Base-by-base conservation (phyloP, 2,797 vertebrate species). In the Clamator glandarius region DNA sequence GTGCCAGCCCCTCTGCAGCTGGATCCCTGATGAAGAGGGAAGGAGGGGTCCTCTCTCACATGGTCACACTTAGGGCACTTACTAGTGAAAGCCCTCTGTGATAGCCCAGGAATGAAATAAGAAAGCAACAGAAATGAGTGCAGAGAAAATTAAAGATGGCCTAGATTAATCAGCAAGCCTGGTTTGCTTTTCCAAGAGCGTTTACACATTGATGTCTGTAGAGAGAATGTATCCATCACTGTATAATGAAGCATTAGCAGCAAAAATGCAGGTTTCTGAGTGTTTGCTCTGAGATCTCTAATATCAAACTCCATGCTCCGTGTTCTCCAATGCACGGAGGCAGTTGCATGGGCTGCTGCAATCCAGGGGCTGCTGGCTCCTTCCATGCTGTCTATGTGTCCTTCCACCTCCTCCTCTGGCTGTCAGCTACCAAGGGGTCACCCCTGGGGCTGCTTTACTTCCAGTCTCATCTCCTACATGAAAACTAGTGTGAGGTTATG, bases 61-160 rank as follows among this genome's bases (percentile, higher is more conserved):
- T 5, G 5, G 41, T 55, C 15, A 46, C 46, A 46, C 9, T 46
- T 21, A 21, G 46, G 46, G 13, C 42, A n/a, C 36, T 50, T 48
- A 76, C 41, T 42, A 42, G 52, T 6, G 9, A 72, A 7, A 79
- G 11, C 52, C 51, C 20, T 33, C 39, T 1, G 3, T 51, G 44
- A 62, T 5, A 58, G 55, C 72, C 73, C 0, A 5, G 48, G 70
- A 88, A 15, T 48, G 8, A 81, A 93, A 52, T 59, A 35, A 84
- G 61, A 63, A 75, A 21, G 12, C 33, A 35, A 35, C n/a, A 70
- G 66, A 84, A 88, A 74, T 25, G 23, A 58, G 29, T 2, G 8
- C 75, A 91, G 70, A 69, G 67, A 58, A 93, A 93, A 62, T 81
- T 17, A 76, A 91, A 89, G 46, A 78, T 76, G 55, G 26, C 59